These are phyloP conservation scores for Mesocentrotus franciscanus DNA, from an alignment of 53 echinoderm and acorn worm genomes.

Conservation along the genomic window DNA sequence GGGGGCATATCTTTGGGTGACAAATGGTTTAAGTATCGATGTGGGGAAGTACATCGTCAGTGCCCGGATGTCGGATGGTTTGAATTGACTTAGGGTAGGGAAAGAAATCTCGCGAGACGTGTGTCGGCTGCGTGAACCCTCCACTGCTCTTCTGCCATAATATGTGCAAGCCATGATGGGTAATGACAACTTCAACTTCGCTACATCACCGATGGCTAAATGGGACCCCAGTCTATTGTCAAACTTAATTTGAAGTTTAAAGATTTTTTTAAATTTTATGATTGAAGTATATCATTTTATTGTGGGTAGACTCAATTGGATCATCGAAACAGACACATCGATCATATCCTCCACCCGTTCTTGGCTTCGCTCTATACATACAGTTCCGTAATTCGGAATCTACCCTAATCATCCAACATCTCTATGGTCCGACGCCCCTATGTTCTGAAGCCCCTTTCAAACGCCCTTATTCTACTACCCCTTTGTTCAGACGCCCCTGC, in stretches of 20 bases:
- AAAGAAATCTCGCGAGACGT: slow-evolving; percentile 42
- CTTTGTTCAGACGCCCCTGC: neutral
- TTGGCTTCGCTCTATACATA: no score
- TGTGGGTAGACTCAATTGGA: no score
- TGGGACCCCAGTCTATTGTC: neutral
- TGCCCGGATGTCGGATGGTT: slow-evolving; percentile 36
- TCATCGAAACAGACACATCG: no score
- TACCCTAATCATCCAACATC: neutral
- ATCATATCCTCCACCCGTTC: no score
- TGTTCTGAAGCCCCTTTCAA: neutral
- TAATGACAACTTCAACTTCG: slow-evolving; percentile 22
- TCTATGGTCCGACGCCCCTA: neutral
- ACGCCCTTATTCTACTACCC: neutral
- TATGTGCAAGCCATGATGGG: slow-evolving; percentile 5
- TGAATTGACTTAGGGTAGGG: slow-evolving; percentile 35
- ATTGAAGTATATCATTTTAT: no score
- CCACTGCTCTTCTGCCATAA: slow-evolving; percentile 5
- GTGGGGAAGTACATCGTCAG: slow-evolving; percentile 27
- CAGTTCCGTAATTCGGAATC: neutral
- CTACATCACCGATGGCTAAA: neutral
- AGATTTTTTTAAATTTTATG: neutral
- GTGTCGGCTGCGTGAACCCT: slow-evolving; percentile 41
- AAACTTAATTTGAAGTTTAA: neutral
- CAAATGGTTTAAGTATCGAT: slow-evolving; percentile 59
- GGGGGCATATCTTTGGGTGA: slow-evolving; percentile 33